Percentiles rank a stretch among this genome's conserved stretches.
Conservation (phyloP, 37 sponge, comb jelly and placozoan genomes). For the Hexactinellida sp. region DNA sequence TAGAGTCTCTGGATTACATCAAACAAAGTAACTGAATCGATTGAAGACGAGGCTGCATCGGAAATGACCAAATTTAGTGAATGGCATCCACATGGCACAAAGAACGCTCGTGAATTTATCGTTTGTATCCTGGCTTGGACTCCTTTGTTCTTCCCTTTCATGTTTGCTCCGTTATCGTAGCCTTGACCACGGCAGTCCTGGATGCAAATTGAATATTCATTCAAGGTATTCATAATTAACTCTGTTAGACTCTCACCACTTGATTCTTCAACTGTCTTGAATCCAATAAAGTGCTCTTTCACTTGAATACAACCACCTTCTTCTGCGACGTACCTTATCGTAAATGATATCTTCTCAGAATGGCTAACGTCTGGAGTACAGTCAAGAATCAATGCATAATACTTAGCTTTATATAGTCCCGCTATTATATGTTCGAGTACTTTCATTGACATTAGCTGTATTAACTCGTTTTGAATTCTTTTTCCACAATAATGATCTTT, state of each 20-base stretch:
- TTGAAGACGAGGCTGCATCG: neutral
- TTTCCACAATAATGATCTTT: neutral
- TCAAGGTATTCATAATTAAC: neutral
- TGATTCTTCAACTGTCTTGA: neutral
- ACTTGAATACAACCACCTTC: neutral
- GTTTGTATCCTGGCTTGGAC: neutral
- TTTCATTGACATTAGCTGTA: neutral
- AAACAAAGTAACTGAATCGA: neutral
- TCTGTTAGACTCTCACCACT: neutral
- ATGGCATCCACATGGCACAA: neutral
- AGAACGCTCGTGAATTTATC: neutral
- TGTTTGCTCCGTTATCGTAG: neutral
- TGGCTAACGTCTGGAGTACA: neutral
- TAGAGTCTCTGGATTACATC: neutral
- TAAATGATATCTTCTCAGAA: neutral
- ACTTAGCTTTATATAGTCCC: neutral
- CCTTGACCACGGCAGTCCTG: neutral
- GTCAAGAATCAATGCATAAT: neutral
- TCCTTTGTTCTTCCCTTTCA: neutral
- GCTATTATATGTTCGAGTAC: neutral
- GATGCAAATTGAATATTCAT: neutral
- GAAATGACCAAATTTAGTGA: neutral
- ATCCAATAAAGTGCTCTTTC: neutral
- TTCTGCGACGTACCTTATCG: neutral
- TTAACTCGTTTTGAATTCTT: neutral